Percentiles rank a stretch among this genome's conserved stretches.
These are phyloP conservation scores for Chydorus sphaericus DNA, from an alignment of 2,888 invertebrate species.

Conservation along the genomic window DNA sequence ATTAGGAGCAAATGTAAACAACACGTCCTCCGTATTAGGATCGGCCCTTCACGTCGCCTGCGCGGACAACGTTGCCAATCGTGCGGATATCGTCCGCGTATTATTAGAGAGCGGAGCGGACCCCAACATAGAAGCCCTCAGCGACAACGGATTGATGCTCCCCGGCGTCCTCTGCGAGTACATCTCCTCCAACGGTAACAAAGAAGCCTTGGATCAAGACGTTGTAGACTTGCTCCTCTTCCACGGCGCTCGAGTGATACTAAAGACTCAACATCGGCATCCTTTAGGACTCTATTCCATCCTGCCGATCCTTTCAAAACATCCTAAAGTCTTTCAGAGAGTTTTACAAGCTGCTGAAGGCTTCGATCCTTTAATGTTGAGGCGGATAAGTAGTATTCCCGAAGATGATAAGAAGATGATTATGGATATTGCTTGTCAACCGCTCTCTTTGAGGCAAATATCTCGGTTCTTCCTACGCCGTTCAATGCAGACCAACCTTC, in stretches of 20 bases:
- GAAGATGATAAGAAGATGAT: constrained; percentile 48
- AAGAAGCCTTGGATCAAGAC: constrained; percentile 44
- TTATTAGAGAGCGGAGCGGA: constrained; percentile 55
- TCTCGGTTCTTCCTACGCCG: constrained; percentile 43
- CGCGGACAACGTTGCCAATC: constrained; percentile 57
- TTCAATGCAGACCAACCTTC: constrained; percentile 40
- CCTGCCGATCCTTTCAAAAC: constrained; percentile 45
- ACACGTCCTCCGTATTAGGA: constrained; percentile 64
- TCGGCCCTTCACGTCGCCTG: constrained; percentile 69
- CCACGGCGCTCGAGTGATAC: constrained; percentile 59
- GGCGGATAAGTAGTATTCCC: constrained; percentile 45
- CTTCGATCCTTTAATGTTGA: constrained; percentile 65
- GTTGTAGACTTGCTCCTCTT: constrained; percentile 53
- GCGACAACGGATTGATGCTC: constrained; percentile 50
- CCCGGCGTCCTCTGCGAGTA: constrained; percentile 71
- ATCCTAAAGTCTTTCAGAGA: constrained; percentile 41
- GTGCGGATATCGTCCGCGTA: constrained; percentile 39
- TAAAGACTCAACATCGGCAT: constrained; percentile 69
- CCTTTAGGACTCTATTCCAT: constrained; percentile 69
- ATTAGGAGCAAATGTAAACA: constrained; percentile 60
- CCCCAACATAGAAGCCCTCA: constrained; percentile 57
- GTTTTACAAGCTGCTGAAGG: constrained; percentile 58
- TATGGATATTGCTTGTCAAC: constrained; percentile 47
- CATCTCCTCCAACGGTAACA: constrained; percentile 45
- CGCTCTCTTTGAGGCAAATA: constrained; percentile 49